Base-by-base conservation (phyloP, 2,113 vertebrate species). In the Takifugu bimaculatus region DNA sequence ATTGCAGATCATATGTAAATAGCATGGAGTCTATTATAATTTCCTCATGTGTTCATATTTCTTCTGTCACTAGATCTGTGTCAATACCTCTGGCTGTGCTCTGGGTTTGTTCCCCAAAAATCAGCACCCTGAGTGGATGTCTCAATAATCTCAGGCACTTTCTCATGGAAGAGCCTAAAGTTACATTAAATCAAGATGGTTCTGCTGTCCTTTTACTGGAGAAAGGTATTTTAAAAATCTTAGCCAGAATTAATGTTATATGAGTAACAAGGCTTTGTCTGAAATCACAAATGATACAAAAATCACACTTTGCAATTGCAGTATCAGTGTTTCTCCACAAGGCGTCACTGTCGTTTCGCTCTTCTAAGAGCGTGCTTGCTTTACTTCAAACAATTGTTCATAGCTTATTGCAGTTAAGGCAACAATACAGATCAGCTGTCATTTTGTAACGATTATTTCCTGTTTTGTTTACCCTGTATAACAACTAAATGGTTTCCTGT, bases 61-160 rank as follows among this genome's bases (percentile, higher is more conserved):
- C 57, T 27, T 50, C 25, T 20, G 45, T 48, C 14, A 13, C n/a
- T 10, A 82, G 85, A 53, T 54, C 5, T 61, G 74, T 93, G 61
- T 87, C 85, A 4, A 72, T 99, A 14, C 94, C 96, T 43, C 87
- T 99, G 68, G 43, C 1, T 57, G 74, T 80, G 42, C 79, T 98
- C 11, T 93, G 94, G 68, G 86, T 88, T 47, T 76, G 84, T 57
- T 85, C 60, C 45, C 91, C 93, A 27, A 93, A 80, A 81, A 77
- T 98, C 64, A 83, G 70, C 12, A 63, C 47, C 2, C 82, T 98
- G 26, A 93, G 93, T 63, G 89, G 86, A 9, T 91, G 70, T 1
- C 52, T 93, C 1, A 70, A 80, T 49, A 87, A 72, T 5, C 88
- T 98, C 26, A 15, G 75, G 26, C 70, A 70, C 4, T 65, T 92